These are phyloP conservation scores for Charaxes varanes DNA, from an alignment of 1,140 invertebrate genomes.

Conservation along the genomic window DNA sequence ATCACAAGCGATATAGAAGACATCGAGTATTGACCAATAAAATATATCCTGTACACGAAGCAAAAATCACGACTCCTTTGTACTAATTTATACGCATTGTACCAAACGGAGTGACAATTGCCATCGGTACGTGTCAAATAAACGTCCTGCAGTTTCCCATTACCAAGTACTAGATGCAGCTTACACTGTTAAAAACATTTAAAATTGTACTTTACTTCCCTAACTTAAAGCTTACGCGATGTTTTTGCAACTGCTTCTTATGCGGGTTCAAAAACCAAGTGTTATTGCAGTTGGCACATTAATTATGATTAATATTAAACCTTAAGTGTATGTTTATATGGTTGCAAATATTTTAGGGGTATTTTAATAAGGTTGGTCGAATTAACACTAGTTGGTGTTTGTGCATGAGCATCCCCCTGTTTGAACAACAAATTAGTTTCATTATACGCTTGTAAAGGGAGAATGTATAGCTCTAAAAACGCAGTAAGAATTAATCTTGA, in stretches of 20 bases:
- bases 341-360: not conserved
- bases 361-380: conserved; percentile 11
- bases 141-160: conserved; percentile 41
- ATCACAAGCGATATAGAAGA: not conserved
- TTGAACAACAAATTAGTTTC: conserved; percentile 69
- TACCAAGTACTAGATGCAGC: conserved; percentile 10
- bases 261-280: not conserved
- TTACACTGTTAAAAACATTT: not conserved
- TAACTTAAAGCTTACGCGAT: conserved; percentile 11
- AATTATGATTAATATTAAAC: not conserved
- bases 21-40: conserved; percentile 23
- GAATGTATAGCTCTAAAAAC: conserved; percentile 34
- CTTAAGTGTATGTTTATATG: not conserved
- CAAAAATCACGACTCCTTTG: conserved; percentile 46
- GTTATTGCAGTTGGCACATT: not conserved
- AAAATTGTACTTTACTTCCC: conserved; percentile 17
- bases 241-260: conserved; percentile 1
- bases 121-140: conserved; percentile 54
- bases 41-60: conserved; percentile 40
- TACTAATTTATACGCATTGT: conserved; percentile 33
- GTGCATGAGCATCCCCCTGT: conserved; percentile 51
- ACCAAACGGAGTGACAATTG: conserved; percentile 44
- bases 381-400: conserved; percentile 47
- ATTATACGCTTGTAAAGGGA: conserved; percentile 65
- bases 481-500: conserved; percentile 10